phyloP scores from a whole-genome alignment of 2,113 vertebrate genomes.

The Triplophysa siluroides region DNA sequence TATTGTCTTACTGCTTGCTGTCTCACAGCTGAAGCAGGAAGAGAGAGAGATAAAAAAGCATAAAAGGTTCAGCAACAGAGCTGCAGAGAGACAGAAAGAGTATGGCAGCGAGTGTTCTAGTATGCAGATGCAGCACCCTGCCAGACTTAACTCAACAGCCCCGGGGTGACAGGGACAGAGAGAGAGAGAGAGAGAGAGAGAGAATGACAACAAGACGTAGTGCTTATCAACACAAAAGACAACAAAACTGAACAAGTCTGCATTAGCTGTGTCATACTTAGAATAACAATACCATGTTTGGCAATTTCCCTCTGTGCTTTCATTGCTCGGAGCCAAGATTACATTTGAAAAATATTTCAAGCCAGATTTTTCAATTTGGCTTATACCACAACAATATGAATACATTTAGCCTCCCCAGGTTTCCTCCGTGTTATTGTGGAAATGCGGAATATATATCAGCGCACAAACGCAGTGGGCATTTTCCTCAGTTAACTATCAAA shows the following conservation, averaged over 20 bases:
- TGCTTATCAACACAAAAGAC: slow-evolving; percentile 26
- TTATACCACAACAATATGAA: slow-evolving; percentile 16
- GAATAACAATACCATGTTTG: slow-evolving; percentile 22
- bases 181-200: neutral
- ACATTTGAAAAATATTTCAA: slow-evolving; percentile 29
- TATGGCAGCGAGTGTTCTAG: slow-evolving; percentile 11
- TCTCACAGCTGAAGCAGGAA: neutral
- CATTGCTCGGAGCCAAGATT: slow-evolving; percentile 30
- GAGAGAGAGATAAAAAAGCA: neutral
- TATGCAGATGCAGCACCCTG: slow-evolving; percentile 15
- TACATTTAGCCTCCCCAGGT: slow-evolving; percentile 5
- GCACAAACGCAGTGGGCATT: slow-evolving; percentile 3
- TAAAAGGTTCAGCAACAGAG: neutral
- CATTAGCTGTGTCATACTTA: slow-evolving; percentile 15
- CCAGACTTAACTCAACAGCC: slow-evolving; percentile 11
- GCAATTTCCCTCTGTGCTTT: slow-evolving; percentile 19
- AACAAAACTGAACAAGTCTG: slow-evolving; percentile 2
- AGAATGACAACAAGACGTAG: neutral
- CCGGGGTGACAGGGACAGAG: neutral
- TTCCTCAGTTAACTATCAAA: neutral
- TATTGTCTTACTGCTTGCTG: slow-evolving; percentile 4
- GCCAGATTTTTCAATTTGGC: slow-evolving; percentile 29
- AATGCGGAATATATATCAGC: neutral
- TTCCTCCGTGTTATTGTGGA: slow-evolving; percentile 3
- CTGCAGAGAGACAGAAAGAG: neutral